Base-by-base conservation (phyloP, 2,113 vertebrate species). In the Leuciscus idus region DNA sequence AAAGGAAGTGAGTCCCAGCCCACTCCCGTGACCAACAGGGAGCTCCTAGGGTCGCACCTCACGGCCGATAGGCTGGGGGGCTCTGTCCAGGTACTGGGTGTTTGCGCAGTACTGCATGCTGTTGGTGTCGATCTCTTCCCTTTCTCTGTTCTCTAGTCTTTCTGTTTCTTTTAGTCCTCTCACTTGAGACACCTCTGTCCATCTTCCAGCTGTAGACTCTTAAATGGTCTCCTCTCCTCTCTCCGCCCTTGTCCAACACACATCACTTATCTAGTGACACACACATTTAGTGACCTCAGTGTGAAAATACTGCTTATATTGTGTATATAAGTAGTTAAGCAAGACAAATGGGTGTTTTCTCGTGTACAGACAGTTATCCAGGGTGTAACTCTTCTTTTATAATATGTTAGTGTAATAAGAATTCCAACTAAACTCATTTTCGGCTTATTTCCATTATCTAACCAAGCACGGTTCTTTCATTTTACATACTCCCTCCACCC, bases 11-110 rank as follows among this genome's bases (percentile, higher is more conserved):
- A 96, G 92, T 94, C 95, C 91, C 96, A 95, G 93, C 94, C 95
- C 90, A 93, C 94, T 92, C 94, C 93, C 85, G 92, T 94, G 93
- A 96, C 95, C 93, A 95, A 95, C 93, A 94, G 94, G 93, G 96
- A 96, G 93, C 93, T 95, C 84, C 91, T 96, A 93, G 95, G 95
- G 94, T 95, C 95, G 91, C 96, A 93, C 89, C 95, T 96, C 92
- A 94, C 96, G 90, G 94, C 95, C 92, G 95, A 95, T 95, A 95
- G 96, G 94, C 95, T 96, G 92, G 95, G 95, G 92, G 95, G 96
- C 93, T 96, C 96, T 80, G 95, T 96, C 66, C 96, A 97, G 96
- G 96, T 96, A 97, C 95, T 93, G 90, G 87, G 91, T 89, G 90
- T 91, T 90, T 89, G 91, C 88, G 76, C 89, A 89, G 88, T 88